phyloP scores from a whole-genome alignment of 2,797 vertebrate genomes.

The Xenops minutus region DNA sequence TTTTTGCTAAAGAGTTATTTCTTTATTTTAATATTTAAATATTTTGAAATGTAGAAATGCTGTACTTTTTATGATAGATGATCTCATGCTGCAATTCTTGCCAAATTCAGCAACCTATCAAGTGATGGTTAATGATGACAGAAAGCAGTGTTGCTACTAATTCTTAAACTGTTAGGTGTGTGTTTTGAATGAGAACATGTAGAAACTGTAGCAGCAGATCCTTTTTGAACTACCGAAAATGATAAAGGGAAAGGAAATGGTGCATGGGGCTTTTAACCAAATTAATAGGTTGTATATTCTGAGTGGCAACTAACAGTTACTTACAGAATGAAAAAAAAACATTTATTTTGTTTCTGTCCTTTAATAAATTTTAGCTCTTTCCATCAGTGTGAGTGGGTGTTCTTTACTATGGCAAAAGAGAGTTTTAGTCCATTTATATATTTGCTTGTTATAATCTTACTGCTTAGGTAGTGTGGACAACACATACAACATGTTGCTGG shows the following conservation, averaged over 20 bases:
- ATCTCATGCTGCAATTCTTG: background rate
- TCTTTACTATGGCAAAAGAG: background rate
- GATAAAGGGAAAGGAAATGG: background rate
- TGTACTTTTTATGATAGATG: background rate
- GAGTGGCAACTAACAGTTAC: background rate
- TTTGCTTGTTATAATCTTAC: background rate
- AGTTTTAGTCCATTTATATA: background rate
- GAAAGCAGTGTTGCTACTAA: background rate
- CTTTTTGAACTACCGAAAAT: background rate
- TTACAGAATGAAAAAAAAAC: background rate
- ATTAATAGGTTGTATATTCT: background rate
- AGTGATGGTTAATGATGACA: background rate
- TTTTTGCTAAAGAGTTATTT: background rate
- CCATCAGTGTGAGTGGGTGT: background rate
- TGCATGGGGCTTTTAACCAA: background rate
- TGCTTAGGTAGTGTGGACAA: background rate
- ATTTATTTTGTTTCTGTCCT: background rate
- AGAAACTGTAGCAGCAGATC: background rate
- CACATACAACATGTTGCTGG: background rate
- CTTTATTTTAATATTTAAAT: background rate
- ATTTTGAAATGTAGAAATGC: background rate
- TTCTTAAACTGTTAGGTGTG: background rate
- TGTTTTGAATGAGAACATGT: background rate
- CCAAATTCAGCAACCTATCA: background rate
- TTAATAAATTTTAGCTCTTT: background rate